phyloP scores from a whole-genome alignment of 2,888 invertebrate genomes.

The Standfussiana lucernea region DNA sequence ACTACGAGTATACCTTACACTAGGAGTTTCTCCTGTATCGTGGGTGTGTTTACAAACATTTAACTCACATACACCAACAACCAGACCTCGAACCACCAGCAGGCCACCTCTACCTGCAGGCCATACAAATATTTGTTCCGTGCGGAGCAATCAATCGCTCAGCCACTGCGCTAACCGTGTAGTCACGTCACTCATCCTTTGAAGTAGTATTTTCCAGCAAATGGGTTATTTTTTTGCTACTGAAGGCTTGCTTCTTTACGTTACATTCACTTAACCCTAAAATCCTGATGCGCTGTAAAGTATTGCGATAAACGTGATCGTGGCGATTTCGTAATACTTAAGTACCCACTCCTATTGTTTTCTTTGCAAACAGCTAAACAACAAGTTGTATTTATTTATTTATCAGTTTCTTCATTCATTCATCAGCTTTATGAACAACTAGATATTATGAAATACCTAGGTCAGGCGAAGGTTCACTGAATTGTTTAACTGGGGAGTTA shows the following conservation, averaged over 20 bases:
- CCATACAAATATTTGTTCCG: too few species aligned
- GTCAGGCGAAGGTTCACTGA: background rate
- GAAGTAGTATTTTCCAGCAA: background rate
- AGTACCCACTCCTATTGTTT: constrained; percentile 25
- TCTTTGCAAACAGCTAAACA: constrained; percentile 1
- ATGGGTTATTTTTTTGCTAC: background rate
- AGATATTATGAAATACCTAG: background rate
- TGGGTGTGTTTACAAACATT: too few species aligned
- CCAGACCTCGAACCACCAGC: too few species aligned
- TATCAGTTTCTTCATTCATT: constrained; percentile 10
- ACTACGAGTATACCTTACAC: too few species aligned
- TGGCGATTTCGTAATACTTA: constrained; percentile 1
- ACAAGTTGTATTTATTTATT: background rate
- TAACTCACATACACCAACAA: too few species aligned
- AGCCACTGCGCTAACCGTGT: too few species aligned
- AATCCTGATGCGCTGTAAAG: background rate
- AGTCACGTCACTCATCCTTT: too few species aligned
- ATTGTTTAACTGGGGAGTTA: too few species aligned
- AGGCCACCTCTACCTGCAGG: too few species aligned
- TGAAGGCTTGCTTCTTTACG: background rate
- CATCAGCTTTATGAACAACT: background rate
- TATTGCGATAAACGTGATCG: background rate
- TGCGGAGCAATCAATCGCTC: too few species aligned
- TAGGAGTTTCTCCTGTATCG: too few species aligned
- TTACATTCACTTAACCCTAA: background rate